Conservation (phyloP, 2,797 vertebrate genomes). For the Sebastes trivittatus region DNA sequence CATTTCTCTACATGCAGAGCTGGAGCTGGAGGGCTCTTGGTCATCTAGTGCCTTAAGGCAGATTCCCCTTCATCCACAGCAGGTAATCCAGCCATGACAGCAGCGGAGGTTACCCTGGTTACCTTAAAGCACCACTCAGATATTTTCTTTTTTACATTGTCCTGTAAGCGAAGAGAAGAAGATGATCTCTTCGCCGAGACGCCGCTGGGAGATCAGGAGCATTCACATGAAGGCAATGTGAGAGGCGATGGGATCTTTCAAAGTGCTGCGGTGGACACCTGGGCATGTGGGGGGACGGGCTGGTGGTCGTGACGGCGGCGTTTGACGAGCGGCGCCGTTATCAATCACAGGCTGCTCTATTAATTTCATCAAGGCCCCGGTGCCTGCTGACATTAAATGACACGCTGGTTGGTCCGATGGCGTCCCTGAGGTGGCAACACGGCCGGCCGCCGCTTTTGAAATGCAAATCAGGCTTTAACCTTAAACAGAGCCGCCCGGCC, state of each 20-base stretch:
- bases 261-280: constrained; percentile 39
- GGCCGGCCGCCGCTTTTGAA: constrained; percentile 80
- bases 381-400: constrained; percentile 85
- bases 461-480: constrained; percentile 88
- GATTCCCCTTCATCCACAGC: background rate
- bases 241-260: constrained; percentile 23
- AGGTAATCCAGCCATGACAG: constrained; percentile 15
- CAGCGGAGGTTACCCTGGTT: constrained; percentile 21
- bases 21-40: background rate
- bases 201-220: constrained; percentile 11
- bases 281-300: constrained; percentile 4
- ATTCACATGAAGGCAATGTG: background rate
- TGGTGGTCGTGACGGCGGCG: constrained; percentile 44
- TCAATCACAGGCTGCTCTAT: constrained; percentile 84
- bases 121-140: constrained; percentile 17
- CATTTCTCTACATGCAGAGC: background rate
- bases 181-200: constrained; percentile 1
- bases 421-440: constrained; percentile 77
- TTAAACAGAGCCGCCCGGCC: constrained; percentile 79
- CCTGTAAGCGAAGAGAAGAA: background rate
- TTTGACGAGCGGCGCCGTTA: constrained; percentile 73
- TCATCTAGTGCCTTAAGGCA: background rate
- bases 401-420: constrained; percentile 70
- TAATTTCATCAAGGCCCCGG: constrained; percentile 84
- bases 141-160: background rate